Evolutionary conservation across 2,888 invertebrate genomes (phyloP).

Genomic region (Argyresthia albistria): DNA sequence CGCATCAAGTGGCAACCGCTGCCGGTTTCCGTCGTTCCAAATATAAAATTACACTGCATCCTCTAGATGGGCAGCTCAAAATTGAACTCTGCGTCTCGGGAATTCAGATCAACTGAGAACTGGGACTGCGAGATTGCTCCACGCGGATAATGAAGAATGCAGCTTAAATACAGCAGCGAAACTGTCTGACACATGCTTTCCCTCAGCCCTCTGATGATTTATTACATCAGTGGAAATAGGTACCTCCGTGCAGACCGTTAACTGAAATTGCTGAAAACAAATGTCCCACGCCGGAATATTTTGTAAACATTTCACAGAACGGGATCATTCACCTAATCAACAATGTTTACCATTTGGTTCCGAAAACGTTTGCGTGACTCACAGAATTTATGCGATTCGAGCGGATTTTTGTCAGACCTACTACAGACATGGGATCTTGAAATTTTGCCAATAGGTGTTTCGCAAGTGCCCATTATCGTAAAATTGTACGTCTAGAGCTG

Average conservation of each 20-base stretch:
- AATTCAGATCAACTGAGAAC: slow-evolving; percentile 17
- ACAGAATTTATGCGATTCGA: slow-evolving; percentile 14
- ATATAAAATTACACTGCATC: slow-evolving; percentile 39
- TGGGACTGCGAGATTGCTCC: neutral
- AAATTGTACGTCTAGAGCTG: slow-evolving; percentile 47
- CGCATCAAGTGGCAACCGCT: slow-evolving; percentile 22
- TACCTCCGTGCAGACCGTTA: no score
- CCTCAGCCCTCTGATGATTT: no score
- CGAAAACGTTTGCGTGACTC: neutral
- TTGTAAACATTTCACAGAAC: neutral
- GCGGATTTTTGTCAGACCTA: slow-evolving; percentile 50
- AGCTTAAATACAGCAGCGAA: neutral
- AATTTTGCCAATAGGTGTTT: slow-evolving; percentile 66
- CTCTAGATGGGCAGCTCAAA: slow-evolving; percentile 20
- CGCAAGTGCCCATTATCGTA: slow-evolving; percentile 58
- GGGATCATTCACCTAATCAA: neutral
- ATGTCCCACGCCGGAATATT: no score
- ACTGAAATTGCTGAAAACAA: no score
- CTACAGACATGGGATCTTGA: slow-evolving; percentile 63
- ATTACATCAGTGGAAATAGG: no score
- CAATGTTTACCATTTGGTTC: neutral
- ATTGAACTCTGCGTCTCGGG: slow-evolving; percentile 26
- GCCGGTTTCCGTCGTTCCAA: slow-evolving; percentile 60
- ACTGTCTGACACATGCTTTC: no score
- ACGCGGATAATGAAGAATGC: neutral